A percentile compares a stretch with the other conserved stretches of the same genome.
These are phyloP conservation scores for Hydrocynus forskahlii DNA, from an alignment of 2,797 vertebrate species.

Conservation along the genomic window DNA sequence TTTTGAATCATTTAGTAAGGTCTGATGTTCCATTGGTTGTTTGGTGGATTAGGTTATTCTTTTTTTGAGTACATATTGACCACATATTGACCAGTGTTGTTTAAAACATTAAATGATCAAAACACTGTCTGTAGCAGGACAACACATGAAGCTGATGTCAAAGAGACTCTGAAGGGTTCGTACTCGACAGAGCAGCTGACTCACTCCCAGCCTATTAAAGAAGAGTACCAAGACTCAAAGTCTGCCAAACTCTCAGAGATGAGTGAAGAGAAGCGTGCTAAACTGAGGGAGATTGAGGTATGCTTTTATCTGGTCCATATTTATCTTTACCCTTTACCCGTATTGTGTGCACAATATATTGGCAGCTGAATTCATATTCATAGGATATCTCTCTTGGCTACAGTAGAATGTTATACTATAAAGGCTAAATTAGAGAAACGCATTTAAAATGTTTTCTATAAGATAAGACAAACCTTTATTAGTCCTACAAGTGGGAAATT, in stretches of 20 bases:
- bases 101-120: too few relatives aligned
- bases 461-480: too few relatives aligned
- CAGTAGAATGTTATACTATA: too few relatives aligned
- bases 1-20: neutral
- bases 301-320: neutral
- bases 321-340: too few relatives aligned
- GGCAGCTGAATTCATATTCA: neutral
- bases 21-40: neutral
- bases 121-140: conserved; percentile 1
- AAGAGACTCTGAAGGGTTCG: conserved; percentile 86
- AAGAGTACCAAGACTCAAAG: conserved; percentile 87
- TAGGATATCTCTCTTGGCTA: too few relatives aligned
- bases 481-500: too few relatives aligned
- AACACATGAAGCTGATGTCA: conserved; percentile 35
- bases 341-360: too few relatives aligned
- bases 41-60: neutral
- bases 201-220: conserved; percentile 89
- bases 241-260: conserved; percentile 89
- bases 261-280: conserved; percentile 96
- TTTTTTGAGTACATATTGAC: too few relatives aligned
- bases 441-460: too few relatives aligned
- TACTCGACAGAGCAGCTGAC: conserved; percentile 87
- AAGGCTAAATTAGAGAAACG: too few relatives aligned
- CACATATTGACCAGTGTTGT: too few relatives aligned
- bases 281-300: conserved; percentile 97